Evolutionary conservation across 2,113 vertebrate genomes (phyloP).

Genomic region (Lagopus muta): DNA sequence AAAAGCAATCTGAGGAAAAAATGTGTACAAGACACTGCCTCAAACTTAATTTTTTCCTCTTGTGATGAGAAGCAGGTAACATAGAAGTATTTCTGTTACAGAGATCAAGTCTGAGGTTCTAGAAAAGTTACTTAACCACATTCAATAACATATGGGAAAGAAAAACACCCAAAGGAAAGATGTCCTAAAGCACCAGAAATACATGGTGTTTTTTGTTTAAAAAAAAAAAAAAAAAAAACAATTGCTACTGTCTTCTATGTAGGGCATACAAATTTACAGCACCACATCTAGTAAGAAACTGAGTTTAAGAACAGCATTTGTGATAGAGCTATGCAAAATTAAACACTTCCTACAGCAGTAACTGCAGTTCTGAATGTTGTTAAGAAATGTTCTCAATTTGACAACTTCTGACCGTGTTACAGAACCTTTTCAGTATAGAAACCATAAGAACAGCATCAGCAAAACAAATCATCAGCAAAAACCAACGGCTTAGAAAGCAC

Average conservation of each 20-base stretch:
- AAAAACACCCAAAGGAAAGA: background rate
- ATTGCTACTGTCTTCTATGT: background rate
- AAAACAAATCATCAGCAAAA: background rate
- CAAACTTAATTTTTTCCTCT: background rate
- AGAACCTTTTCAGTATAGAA: background rate
- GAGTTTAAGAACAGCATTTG: background rate
- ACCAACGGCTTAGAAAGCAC: background rate
- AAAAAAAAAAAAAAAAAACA: background rate
- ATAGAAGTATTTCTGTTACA: background rate
- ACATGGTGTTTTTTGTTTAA: fast-evolving
- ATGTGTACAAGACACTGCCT: background rate
- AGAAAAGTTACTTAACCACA: background rate
- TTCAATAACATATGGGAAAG: background rate
- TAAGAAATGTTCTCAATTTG: background rate
- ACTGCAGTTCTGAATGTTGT: background rate
- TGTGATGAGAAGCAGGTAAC: background rate
- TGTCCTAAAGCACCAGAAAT: background rate
- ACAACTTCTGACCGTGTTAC: background rate
- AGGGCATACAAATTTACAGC: background rate
- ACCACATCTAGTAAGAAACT: background rate
- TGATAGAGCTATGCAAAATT: background rate
- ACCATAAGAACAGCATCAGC: background rate
- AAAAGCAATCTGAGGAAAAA: background rate
- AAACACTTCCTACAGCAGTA: background rate
- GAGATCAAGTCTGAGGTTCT: background rate